Conservation (phyloP, 2,113 vertebrate species). For the Brienomyrus longianalis region DNA sequence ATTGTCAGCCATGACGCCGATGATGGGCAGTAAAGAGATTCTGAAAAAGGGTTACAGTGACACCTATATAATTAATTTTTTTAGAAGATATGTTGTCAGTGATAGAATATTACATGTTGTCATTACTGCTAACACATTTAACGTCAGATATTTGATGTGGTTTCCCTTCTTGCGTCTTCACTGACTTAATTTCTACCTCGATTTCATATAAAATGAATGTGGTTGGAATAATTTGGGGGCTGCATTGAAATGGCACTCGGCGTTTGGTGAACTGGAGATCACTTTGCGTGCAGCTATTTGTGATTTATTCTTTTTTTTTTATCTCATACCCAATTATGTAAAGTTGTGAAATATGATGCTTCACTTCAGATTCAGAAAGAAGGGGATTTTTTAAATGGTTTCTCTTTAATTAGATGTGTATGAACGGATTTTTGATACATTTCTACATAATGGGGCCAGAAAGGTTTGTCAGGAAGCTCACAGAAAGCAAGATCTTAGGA, state of each 20-base stretch:
- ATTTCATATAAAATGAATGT: background rate
- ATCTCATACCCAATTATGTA: background rate
- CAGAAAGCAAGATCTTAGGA: background rate
- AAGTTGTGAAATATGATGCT: background rate
- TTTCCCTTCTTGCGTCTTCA: background rate
- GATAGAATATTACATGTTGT: background rate
- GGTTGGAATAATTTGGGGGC: background rate
- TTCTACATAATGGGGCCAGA: background rate
- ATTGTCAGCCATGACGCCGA: background rate
- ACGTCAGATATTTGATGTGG: background rate
- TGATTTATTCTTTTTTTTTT: background rate
- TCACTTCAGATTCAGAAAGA: background rate
- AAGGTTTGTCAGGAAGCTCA: background rate
- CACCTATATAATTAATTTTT: background rate
- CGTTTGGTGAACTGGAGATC: background rate
- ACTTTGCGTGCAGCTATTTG: background rate
- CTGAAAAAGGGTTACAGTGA: background rate
- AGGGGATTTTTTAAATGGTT: background rate
- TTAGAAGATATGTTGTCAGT: background rate
- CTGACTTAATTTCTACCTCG: background rate
- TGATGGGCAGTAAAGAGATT: background rate
- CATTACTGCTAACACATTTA: background rate
- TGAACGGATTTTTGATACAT: background rate
- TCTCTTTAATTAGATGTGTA: background rate
- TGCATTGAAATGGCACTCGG: too few relatives aligned